Evolutionary conservation across 2,797 vertebrate genomes (phyloP).

Genomic region (Coregonus suidteri): DNA sequence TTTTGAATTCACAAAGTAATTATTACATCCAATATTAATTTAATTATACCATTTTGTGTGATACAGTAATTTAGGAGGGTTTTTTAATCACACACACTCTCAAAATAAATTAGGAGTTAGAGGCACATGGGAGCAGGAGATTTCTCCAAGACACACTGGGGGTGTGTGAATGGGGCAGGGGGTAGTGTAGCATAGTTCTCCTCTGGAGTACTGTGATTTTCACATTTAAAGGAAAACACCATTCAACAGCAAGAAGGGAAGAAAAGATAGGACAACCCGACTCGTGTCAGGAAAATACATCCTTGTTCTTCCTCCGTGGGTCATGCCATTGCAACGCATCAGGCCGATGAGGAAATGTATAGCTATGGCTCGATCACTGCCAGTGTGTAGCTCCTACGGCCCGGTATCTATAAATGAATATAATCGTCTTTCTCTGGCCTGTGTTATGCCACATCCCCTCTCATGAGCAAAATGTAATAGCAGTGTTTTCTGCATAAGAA

Average conservation of each 20-base stretch:
- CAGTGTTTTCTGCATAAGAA: conserved; percentile 73
- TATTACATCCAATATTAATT: conserved; percentile 87
- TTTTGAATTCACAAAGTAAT: conserved; percentile 85
- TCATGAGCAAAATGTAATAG: conserved; percentile 73
- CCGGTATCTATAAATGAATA: conserved; percentile 62
- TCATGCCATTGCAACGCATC: conserved; percentile 36
- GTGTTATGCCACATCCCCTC: conserved; percentile 59
- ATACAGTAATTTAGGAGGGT: conserved; percentile 76
- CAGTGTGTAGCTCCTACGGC: conserved; percentile 54
- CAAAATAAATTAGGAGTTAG: conserved; percentile 77
- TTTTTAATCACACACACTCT: conserved; percentile 75
- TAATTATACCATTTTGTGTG: conserved; percentile 79
- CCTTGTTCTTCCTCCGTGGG: conserved; percentile 37
- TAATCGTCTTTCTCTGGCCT: conserved; percentile 71
- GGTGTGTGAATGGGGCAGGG: conserved; percentile 58
- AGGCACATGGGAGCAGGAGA: conserved; percentile 66
- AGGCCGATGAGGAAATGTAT: conserved; percentile 5
- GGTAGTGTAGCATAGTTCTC: conserved; percentile 47
- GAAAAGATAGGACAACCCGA: conserved; percentile 1
- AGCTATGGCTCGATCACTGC: conserved; percentile 51
- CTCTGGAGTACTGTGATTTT: conserved; percentile 56
- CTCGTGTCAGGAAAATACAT: conserved; percentile 36
- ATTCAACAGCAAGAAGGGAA: conserved; percentile 51
- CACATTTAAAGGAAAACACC: conserved; percentile 68
- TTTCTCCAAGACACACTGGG: conserved; percentile 60